A percentile compares a stretch with the other conserved stretches of the same genome.
phyloP scores from a whole-genome alignment of 2,888 invertebrate species.

The Galerucella calmariensis region DNA sequence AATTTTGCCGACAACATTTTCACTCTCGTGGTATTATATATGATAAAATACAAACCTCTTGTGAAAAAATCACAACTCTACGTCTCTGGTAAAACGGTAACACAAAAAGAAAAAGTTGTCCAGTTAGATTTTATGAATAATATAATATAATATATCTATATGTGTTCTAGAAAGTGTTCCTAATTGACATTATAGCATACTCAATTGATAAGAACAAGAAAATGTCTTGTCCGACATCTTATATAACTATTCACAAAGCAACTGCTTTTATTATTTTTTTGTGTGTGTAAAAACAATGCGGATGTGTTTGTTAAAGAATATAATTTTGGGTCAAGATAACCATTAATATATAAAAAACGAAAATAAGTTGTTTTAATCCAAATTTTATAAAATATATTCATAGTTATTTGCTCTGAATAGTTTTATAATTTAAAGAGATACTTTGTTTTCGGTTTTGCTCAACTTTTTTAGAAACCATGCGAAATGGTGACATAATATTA shows the following conservation, averaged over 20 bases:
- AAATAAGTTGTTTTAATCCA: too few relatives aligned
- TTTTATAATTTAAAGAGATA: background rate
- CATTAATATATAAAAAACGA: background rate
- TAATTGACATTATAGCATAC: conserved; percentile 27
- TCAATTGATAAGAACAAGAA: conserved; percentile 23
- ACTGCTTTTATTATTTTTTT: background rate
- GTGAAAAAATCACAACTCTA: background rate
- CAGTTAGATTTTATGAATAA: conserved; percentile 16
- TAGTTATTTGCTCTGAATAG: too few relatives aligned
- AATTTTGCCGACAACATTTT: too few relatives aligned
- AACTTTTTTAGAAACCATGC: conserved; percentile 8
- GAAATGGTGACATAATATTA: conserved; percentile 17
- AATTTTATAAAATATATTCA: too few relatives aligned
- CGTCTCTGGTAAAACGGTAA: conserved; percentile 6
- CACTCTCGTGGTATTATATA: too few relatives aligned
- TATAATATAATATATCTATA: conserved; percentile 22
- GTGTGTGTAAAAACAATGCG: background rate
- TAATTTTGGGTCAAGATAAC: background rate
- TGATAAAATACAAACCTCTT: too few relatives aligned
- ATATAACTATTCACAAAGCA: background rate
- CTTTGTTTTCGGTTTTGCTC: background rate
- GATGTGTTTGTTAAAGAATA: background rate
- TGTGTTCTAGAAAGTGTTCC: conserved; percentile 30
- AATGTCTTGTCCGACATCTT: conserved; percentile 17
- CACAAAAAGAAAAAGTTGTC: conserved; percentile 25